A percentile compares a stretch with the other conserved stretches of the same genome.
phyloP scores from a whole-genome alignment of 2,113 vertebrate species.

The Trochalopteron elliotii region DNA sequence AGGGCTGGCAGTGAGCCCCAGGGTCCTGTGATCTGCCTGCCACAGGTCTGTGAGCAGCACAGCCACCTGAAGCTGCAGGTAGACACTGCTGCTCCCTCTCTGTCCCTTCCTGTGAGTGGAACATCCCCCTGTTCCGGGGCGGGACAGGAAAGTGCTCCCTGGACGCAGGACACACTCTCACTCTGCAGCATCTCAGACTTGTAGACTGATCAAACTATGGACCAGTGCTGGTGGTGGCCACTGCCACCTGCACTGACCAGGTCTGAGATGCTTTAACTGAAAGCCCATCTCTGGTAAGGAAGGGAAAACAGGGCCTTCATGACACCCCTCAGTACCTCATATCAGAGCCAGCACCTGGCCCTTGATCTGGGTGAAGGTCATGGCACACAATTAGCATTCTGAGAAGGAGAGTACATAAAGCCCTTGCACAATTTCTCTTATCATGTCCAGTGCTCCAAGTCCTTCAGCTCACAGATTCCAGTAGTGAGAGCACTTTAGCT shows the following conservation, averaged over 20 bases:
- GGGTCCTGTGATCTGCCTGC: background rate
- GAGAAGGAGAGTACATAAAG: background rate
- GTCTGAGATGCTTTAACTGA: background rate
- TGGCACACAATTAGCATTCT: background rate
- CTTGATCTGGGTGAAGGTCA: background rate
- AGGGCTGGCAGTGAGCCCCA: background rate
- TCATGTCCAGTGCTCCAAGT: background rate
- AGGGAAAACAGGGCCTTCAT: background rate
- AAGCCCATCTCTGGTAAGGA: background rate
- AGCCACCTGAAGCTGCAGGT: fast-evolving
- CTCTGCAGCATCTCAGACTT: background rate
- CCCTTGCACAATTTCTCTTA: background rate
- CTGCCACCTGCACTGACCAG: background rate
- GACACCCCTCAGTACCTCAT: no score
- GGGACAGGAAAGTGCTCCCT: fast-evolving
- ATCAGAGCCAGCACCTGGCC: background rate
- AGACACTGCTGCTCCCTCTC: background rate
- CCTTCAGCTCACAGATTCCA: background rate
- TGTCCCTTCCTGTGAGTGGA: fast-evolving
- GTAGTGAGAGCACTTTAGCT: background rate
- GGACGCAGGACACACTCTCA: background rate
- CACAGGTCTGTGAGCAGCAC: background rate
- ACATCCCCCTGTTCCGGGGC: background rate
- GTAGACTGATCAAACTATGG: background rate
- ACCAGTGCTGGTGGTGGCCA: background rate